Base-by-base conservation (phyloP, 2,888 invertebrate species). In the Cephonodes hylas region DNA sequence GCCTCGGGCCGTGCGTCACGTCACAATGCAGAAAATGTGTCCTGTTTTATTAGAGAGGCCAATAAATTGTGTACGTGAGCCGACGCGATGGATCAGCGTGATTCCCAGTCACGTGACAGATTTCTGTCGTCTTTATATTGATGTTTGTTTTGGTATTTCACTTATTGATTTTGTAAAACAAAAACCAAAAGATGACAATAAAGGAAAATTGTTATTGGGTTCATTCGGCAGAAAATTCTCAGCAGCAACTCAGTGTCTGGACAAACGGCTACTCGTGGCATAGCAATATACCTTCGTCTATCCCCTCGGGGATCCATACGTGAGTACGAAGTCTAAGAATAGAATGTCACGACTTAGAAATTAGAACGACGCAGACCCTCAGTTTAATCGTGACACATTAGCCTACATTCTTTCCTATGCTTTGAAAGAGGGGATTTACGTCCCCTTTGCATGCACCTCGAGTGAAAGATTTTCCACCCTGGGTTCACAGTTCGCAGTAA, bases 21-120 rank as follows among this genome's bases (percentile, higher is more conserved):
- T 64, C 73, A 74, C 80, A 85, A 87, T 88, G 87, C 84, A 86
- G 81, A 85, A 84, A 85, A 84, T 86, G 85, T 88, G 86, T 88
- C 85, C 84, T 85, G 84, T 85, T 88, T 88, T 88, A 89, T 88
- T 88, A 86, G 82, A 77, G 78, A 79, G 77, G 80, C 84, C 83
- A 85, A 88, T 89, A 89, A 89, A 89, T 88, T 83, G 75, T 58
- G 86, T 83, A 89, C 89, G 89, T 90, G 89, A 80, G 77, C 69
- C 79, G 73, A 71, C 79, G 79, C 75, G 70, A 73, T 70, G 76
- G 79, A 79, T 82, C 80, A 77, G 62, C 64, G 59, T 59, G 64
- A 27, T 53, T 65, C 64, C 69, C 0, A 73, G 77, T 77, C 78
- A 78, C 73, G 75, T 67, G 75, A 75, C 79, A 81, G 79, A 80